Conservation (phyloP, 2,797 vertebrate species). For the Strix occidentalis region DNA sequence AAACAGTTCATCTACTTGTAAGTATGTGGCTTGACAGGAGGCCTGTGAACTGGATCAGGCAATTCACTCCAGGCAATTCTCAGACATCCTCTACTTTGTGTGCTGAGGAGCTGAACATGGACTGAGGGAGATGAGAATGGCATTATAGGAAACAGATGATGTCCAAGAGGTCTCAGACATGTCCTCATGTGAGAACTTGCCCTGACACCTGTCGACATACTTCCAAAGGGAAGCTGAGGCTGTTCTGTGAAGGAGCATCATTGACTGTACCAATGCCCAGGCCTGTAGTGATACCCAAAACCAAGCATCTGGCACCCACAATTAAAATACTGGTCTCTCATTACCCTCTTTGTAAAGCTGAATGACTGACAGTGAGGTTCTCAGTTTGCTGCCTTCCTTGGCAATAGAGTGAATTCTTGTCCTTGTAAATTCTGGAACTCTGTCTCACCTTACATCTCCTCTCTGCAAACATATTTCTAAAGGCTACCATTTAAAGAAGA, state of each 20-base stretch:
- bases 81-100: neutral
- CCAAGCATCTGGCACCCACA: neutral
- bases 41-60: neutral
- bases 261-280: neutral
- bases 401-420: neutral
- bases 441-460: neutral
- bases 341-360: neutral
- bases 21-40: neutral
- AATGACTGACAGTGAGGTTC: neutral
- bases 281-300: neutral
- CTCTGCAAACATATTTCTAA: neutral
- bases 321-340: neutral
- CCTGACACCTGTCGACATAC: accelerated
- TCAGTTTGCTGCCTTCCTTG: neutral
- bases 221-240: neutral
- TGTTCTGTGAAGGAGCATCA: neutral
- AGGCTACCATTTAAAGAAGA: neutral
- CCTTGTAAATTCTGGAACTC: neutral
- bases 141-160: neutral
- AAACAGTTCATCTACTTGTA: neutral
- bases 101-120: neutral
- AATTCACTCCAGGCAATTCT: neutral
- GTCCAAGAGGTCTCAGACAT: neutral
- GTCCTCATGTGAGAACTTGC: neutral
- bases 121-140: neutral